Base-by-base conservation (phyloP, 2,888 invertebrate species). In the Cerceris rybyensis region DNA sequence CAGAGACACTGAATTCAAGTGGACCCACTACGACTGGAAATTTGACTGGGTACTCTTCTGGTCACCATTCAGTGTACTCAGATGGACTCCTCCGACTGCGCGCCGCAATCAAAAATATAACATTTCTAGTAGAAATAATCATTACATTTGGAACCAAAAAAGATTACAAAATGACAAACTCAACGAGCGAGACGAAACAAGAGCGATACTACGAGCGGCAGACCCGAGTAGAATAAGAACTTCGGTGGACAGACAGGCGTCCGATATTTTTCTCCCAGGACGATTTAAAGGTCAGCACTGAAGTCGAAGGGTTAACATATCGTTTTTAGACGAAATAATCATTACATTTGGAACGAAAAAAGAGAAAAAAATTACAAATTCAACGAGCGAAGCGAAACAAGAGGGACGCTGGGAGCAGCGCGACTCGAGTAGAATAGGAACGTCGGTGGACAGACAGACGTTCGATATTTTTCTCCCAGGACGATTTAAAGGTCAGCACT, bases 251-350 rank as follows among this genome's bases (percentile, higher is more conserved):
- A n/a, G n/a, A 11, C 50, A n/a, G 9, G 16, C 28, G n/a, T 11
- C 39, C 41, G 72, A 50, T 65, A 52, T 46, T 59, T 59, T 41
- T 17, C 49, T 57, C 39, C 50, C 54, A 42, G n/a, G 9, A 5
- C 41, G 60, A 28, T 16, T 17, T 17, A 70, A 71, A 80, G 82
- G 74, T 75, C 80, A 74, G 42, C 72, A 28, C 61, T 70, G 66
- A 75, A 64, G n/a, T n/a, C n/a, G n/a, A n/a, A n/a, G n/a, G n/a
- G n/a, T n/a, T n/a, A n/a, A n/a, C n/a, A n/a, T n/a, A n/a, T n/a
- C n/a, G n/a, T n/a, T n/a, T n/a, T n/a, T n/a, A n/a, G n/a, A n/a
- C n/a, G n/a, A 28, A 28, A 28, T 28, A 28, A 28, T 5, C 2
- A 11, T 46, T 1, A 6, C 8, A 46, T 1, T 46, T 11, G 8